These are phyloP conservation scores for Centrocercus urophasianus DNA, from an alignment of 2,113 vertebrate genomes.

Conservation along the genomic window DNA sequence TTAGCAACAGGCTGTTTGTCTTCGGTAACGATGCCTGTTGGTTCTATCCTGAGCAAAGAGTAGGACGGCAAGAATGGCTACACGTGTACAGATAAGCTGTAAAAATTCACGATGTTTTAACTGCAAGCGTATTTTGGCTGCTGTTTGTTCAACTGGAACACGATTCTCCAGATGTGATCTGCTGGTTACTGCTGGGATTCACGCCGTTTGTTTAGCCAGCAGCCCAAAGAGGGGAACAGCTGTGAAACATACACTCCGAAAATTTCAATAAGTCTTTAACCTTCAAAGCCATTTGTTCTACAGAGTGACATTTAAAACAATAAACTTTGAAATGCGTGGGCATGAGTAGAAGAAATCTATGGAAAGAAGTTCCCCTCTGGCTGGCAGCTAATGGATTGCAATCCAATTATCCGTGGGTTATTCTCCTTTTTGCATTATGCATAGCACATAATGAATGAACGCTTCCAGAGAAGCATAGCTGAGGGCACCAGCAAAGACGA, in stretches of 20 bases:
- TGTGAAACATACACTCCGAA: conserved; percentile 34
- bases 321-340: neutral
- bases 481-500: neutral
- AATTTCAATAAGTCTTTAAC: conserved; percentile 46
- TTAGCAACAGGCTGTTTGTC: neutral
- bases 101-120: conserved; percentile 21
- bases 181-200: conserved; percentile 45
- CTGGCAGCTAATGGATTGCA: conserved; percentile 58
- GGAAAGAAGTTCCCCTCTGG: conserved; percentile 59
- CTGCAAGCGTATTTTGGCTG: conserved; percentile 36
- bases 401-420: conserved; percentile 47
- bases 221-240: conserved; percentile 52
- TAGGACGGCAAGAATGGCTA: neutral
- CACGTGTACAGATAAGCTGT: neutral
- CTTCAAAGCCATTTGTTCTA: conserved; percentile 44
- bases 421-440: conserved; percentile 25
- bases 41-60: neutral
- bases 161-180: conserved; percentile 67
- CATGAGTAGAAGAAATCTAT: neutral
- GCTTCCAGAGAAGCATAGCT: neutral
- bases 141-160: conserved; percentile 8
- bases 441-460: conserved; percentile 17
- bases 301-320: conserved; percentile 35
- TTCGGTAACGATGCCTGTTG: neutral
- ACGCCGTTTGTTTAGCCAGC: conserved; percentile 19